phyloP scores from a whole-genome alignment of 2,113 vertebrate species.

The Hippoglossus stenolepis region DNA sequence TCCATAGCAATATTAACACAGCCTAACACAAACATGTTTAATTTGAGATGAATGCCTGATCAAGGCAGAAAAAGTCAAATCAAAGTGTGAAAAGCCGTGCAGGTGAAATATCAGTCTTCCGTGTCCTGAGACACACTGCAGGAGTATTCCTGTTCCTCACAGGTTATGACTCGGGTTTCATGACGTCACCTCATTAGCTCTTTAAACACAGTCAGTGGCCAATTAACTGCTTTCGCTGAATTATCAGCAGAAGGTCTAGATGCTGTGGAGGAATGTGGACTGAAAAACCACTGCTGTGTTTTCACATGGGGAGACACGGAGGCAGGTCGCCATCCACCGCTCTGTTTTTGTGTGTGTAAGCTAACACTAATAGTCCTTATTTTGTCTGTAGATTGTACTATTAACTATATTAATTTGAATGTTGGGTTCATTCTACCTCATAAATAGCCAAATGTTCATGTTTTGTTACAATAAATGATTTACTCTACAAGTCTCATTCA shows the following conservation, averaged over 20 bases:
- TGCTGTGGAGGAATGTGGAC: background rate
- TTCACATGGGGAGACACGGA: no score
- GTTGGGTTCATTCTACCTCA: no score
- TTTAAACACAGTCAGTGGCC: background rate
- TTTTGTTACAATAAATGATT: no score
- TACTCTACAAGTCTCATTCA: no score
- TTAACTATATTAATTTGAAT: no score
- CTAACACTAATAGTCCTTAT: no score
- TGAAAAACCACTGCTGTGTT: background rate
- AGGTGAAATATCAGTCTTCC: background rate
- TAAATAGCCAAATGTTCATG: no score
- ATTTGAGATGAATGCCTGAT: conserved; percentile 1
- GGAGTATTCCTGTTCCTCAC: background rate
- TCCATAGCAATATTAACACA: background rate
- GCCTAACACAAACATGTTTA: background rate
- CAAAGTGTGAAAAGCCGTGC: no score
- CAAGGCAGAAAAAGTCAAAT: background rate
- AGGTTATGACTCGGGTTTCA: background rate
- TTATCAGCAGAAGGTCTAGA: background rate
- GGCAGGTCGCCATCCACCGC: no score
- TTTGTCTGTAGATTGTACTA: no score
- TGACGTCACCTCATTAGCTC: conserved; percentile 1
- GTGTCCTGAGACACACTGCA: background rate
- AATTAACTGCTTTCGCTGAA: background rate
- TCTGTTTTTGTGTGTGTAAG: no score